phyloP scores from a whole-genome alignment of 2,797 vertebrate species.

The Neopelma chrysocephalum region DNA sequence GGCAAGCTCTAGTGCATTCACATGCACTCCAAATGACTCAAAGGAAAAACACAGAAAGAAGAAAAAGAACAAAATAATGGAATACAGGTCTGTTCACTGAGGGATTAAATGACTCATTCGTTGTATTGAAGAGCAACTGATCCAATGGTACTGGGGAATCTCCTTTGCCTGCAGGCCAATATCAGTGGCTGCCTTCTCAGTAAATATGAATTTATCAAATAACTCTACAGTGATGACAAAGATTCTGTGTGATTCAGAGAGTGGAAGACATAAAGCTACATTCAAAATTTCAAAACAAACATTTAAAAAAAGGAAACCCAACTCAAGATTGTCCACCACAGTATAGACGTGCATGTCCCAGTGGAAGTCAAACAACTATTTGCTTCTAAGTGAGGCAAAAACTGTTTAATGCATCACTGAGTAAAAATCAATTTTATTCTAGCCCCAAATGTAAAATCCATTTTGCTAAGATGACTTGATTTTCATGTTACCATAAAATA shows the following conservation, averaged over 20 bases:
- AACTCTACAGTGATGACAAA: not conserved
- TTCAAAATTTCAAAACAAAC: not conserved
- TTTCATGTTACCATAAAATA: slow-evolving; percentile 2
- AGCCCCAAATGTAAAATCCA: slow-evolving; percentile 11
- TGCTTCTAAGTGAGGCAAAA: not conserved
- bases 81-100: not conserved
- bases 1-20: not conserved
- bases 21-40: not conserved
- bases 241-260: not conserved
- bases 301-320: not conserved
- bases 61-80: not conserved
- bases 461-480: not conserved
- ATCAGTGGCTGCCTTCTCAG: not conserved
- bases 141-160: not conserved
- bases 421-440: slow-evolving; percentile 27
- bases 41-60: not conserved
- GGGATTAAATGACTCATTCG: not conserved
- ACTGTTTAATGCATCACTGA: not conserved
- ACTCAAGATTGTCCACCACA: not conserved
- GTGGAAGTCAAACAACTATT: not conserved
- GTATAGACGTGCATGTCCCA: not conserved
- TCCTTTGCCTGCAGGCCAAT: not conserved
- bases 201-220: not conserved
- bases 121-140: not conserved
- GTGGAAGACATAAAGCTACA: not conserved